A percentile compares a stretch with the other conserved stretches of the same genome.
Evolutionary conservation across 2,888 invertebrate species (phyloP).

Genomic region (Paralinhomoeus sp.): DNA sequence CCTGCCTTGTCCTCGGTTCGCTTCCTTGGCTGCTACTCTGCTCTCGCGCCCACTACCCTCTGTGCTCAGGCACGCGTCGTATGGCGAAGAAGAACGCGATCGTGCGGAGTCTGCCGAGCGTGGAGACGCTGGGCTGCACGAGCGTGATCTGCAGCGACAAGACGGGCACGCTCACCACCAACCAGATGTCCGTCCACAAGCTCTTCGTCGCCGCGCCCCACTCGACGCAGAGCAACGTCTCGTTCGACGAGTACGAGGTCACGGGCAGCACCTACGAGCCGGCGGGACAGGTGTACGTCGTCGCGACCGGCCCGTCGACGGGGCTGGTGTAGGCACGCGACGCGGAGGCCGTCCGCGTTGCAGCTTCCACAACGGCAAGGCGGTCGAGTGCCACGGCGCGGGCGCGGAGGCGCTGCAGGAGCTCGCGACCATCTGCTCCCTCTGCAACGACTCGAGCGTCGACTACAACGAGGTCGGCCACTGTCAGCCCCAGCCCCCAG

Average conservation of each 20-base stretch:
- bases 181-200: conserved; percentile 84
- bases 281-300: conserved; percentile 56
- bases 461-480: conserved; percentile 65
- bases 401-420: conserved; percentile 80
- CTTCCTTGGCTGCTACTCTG: not conserved
- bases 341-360: not conserved
- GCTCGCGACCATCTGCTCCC: conserved; percentile 72
- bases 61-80: conserved; percentile 57
- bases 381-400: conserved; percentile 38
- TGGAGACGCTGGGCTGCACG: conserved; percentile 95
- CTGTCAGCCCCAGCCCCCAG: no score
- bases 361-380: conserved; percentile 11
- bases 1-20: conserved; percentile 76
- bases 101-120: conserved; percentile 85
- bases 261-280: conserved; percentile 98
- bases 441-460: conserved; percentile 97
- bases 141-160: conserved; percentile 98
- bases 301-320: no score
- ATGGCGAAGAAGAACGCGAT: conserved; percentile 99
- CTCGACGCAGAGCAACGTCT: conserved; percentile 70
- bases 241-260: conserved; percentile 68
- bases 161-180: conserved; percentile 93
- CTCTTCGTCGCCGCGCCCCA: conserved; percentile 76
- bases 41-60: no score
- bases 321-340: not conserved